Percentiles rank a stretch among this genome's conserved stretches.
phyloP scores from a whole-genome alignment of 2,113 vertebrate genomes.

The Baryphthengus martii region DNA sequence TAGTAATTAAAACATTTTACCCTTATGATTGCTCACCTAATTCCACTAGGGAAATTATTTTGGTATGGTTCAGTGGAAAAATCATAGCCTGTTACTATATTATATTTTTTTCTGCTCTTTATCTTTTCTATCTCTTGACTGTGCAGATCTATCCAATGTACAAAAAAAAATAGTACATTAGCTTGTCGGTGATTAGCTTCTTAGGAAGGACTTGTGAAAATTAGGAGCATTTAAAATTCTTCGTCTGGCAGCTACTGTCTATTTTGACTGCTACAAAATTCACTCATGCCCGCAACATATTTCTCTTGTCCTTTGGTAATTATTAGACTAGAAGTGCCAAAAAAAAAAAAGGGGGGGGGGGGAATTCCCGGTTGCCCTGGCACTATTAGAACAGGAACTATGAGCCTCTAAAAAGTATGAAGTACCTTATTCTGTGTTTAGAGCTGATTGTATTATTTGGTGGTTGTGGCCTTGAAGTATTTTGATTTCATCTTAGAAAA shows the following conservation, averaged over 20 bases:
- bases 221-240: conserved; percentile 41
- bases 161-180: conserved; percentile 6
- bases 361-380: background rate
- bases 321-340: background rate
- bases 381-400: conserved; percentile 1
- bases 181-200: conserved; percentile 18
- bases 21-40: background rate
- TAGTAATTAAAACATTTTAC: conserved; percentile 13
- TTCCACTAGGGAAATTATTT: background rate
- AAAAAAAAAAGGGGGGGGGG: background rate
- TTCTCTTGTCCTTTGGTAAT: conserved; percentile 52
- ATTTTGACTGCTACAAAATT: conserved; percentile 53
- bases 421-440: conserved; percentile 32
- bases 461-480: conserved; percentile 55
- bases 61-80: background rate
- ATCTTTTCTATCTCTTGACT: background rate
- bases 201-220: conserved; percentile 51
- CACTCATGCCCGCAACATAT: conserved; percentile 33
- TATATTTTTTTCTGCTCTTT: background rate
- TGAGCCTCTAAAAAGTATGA: conserved; percentile 31
- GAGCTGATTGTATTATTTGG: conserved; percentile 12
- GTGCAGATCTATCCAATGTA: background rate
- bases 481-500: conserved; percentile 60
- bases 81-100: background rate
- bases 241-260: conserved; percentile 48